Evolutionary conservation across 2,113 vertebrate species (phyloP).

Genomic region (Agelaius phoeniceus): DNA sequence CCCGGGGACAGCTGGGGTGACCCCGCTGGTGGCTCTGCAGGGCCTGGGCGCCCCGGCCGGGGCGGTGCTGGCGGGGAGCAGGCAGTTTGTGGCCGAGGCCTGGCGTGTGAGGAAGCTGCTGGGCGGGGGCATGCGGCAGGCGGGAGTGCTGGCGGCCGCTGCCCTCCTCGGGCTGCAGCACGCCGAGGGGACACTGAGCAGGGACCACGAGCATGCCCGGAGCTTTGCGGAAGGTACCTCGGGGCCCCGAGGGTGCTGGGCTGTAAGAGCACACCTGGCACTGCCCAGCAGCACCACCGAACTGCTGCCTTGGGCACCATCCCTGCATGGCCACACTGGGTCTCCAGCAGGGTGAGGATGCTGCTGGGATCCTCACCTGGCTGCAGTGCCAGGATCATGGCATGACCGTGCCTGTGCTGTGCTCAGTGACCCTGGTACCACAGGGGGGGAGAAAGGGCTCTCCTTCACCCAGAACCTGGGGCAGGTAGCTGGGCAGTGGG

Average conservation of each 20-base stretch:
- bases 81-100: slow-evolving; percentile 76
- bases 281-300: neutral
- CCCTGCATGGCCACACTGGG: rapidly evolving
- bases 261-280: neutral
- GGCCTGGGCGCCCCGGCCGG: slow-evolving; percentile 83
- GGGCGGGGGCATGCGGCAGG: slow-evolving; percentile 83
- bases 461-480: neutral
- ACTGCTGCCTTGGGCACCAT: rapidly evolving
- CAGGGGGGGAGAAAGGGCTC: neutral
- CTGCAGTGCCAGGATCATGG: neutral
- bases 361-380: neutral
- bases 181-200: slow-evolving; percentile 56
- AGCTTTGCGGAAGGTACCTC: slow-evolving; percentile 81
- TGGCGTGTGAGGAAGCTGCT: slow-evolving; percentile 78
- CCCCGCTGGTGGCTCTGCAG: slow-evolving; percentile 22
- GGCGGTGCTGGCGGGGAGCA: slow-evolving; percentile 73
- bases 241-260: rapidly evolving
- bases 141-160: slow-evolving; percentile 81
- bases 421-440: neutral
- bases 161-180: slow-evolving; percentile 76
- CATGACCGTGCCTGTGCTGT: rapidly evolving
- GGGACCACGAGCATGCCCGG: slow-evolving; percentile 80
- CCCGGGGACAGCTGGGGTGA: neutral
- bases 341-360: neutral
- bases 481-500: neutral